A percentile compares a stretch with the other conserved stretches of the same genome.
These are phyloP conservation scores for Herpetotheres cachinnans DNA, from an alignment of 2,113 vertebrate species.

Conservation along the genomic window DNA sequence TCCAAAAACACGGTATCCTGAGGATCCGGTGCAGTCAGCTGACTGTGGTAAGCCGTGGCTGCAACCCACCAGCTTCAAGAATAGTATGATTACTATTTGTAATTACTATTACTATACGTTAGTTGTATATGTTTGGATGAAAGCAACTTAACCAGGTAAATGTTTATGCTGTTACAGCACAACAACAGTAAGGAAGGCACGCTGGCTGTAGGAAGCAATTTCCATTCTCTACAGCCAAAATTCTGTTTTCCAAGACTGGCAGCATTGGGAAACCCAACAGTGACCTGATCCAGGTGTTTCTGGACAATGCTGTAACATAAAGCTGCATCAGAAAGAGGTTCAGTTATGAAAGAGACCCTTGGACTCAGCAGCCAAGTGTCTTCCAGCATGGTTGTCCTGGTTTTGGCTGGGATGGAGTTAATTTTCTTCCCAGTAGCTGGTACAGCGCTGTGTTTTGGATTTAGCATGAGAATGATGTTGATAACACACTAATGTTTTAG, in stretches of 20 bases:
- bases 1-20: neutral
- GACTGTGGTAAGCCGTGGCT: neutral
- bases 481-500: neutral
- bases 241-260: neutral
- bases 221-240: neutral
- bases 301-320: neutral
- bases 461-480: too few relatives aligned
- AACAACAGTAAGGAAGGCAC: neutral
- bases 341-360: neutral
- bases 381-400: neutral
- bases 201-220: rapidly evolving
- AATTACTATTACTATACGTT: neutral
- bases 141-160: neutral
- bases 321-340: neutral
- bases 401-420: too few relatives aligned
- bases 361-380: neutral
- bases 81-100: neutral
- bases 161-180: rapidly evolving
- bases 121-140: neutral
- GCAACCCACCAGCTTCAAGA: neutral
- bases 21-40: neutral
- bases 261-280: neutral
- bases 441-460: too few relatives aligned
- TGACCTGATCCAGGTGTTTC: neutral
- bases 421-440: too few relatives aligned